Evolutionary conservation across 2,797 vertebrate species (phyloP).

Genomic region (Macroramphosus scolopax): DNA sequence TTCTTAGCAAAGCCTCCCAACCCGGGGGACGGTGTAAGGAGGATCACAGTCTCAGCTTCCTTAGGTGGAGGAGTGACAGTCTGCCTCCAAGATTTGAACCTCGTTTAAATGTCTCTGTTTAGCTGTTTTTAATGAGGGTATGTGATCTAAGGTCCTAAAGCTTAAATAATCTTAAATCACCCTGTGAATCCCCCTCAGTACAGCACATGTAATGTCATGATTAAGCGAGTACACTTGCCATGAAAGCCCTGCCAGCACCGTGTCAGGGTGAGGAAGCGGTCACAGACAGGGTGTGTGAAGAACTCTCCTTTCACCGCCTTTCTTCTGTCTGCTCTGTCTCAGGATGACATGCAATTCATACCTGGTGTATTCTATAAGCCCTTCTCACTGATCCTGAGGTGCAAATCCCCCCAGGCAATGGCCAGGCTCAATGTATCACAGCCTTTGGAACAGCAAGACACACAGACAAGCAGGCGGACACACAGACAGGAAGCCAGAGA

Average conservation of each 20-base stretch:
- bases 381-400: conserved; percentile 83
- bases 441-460: conserved; percentile 59
- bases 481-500: conserved; percentile 65
- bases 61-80: conserved; percentile 64
- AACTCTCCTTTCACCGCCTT: conserved; percentile 70
- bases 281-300: conserved; percentile 77
- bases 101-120: conserved; percentile 78
- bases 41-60: conserved; percentile 70
- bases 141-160: conserved; percentile 75
- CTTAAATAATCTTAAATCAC: conserved; percentile 76
- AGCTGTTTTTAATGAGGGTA: conserved; percentile 75
- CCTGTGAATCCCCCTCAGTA: conserved; percentile 66
- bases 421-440: conserved; percentile 69
- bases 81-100: conserved; percentile 70
- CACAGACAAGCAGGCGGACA: conserved; percentile 62
- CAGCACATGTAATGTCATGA: conserved; percentile 73
- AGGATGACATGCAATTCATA: conserved; percentile 76
- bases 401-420: conserved; percentile 79
- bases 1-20: conserved; percentile 69
- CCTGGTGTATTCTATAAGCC: conserved; percentile 75
- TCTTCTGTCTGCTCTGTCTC: conserved; percentile 82
- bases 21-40: conserved; percentile 68
- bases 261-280: conserved; percentile 76
- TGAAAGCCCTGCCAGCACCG: conserved; percentile 66
- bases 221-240: conserved; percentile 70